Evolutionary conservation across 2,113 vertebrate species (phyloP).

Genomic region (Oenanthe melanoleuca): DNA sequence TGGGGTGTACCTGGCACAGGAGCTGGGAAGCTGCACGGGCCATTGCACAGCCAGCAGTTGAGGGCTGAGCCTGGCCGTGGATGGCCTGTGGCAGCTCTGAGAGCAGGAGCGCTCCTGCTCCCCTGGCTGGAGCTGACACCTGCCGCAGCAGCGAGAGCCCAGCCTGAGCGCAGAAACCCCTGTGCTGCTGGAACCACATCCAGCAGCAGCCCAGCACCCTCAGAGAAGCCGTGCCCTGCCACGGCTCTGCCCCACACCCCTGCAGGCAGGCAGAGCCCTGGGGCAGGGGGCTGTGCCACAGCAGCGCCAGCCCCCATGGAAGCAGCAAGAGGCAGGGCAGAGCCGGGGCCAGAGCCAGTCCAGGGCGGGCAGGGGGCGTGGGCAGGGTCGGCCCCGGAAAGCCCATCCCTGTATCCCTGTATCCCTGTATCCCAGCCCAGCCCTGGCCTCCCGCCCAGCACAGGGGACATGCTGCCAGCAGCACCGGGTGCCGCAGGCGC

Average conservation of each 20-base stretch:
- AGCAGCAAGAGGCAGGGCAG: background rate
- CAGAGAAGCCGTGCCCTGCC: accelerated
- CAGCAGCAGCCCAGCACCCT: background rate
- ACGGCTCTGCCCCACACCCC: accelerated
- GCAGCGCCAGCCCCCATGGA: accelerated
- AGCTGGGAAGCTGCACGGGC: accelerated
- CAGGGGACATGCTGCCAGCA: background rate
- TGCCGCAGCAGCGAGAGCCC: accelerated
- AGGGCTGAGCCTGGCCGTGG: background rate
- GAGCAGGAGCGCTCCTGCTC: accelerated
- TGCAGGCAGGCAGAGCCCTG: accelerated
- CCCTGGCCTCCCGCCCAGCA: background rate
- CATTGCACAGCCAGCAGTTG: accelerated
- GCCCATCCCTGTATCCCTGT: background rate
- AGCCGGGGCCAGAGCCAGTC: background rate
- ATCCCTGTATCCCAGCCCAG: background rate
- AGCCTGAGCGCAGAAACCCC: accelerated
- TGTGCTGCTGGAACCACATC: accelerated
- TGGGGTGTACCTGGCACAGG: background rate
- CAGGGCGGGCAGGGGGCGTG: accelerated
- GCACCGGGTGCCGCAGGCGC: accelerated
- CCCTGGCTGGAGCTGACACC: background rate
- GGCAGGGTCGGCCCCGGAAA: background rate
- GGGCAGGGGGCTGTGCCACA: background rate
- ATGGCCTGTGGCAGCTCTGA: accelerated